Conservation (phyloP, 1,140 invertebrate species). For the Conopomorpha cramerella region DNA sequence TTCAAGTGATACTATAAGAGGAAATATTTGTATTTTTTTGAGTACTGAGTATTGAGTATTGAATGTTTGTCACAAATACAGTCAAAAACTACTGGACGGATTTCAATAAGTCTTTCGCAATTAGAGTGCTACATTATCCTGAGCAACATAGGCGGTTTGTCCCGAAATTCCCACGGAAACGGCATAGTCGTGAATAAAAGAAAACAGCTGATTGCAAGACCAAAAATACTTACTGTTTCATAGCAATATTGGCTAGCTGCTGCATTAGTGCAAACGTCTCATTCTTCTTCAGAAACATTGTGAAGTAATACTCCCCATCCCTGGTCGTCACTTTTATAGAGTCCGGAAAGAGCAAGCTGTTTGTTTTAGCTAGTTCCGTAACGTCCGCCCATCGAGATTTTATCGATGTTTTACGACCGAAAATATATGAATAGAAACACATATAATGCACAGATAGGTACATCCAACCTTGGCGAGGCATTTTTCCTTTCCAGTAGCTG, state of each 20-base stretch:
- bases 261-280: slow-evolving; percentile 93
- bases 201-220: slow-evolving; percentile 4
- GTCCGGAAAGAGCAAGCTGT: slow-evolving; percentile 82
- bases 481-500: slow-evolving; percentile 90
- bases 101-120: no score
- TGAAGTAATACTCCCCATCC: slow-evolving; percentile 84
- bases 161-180: no score
- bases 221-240: slow-evolving; percentile 74
- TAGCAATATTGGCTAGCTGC: slow-evolving; percentile 94
- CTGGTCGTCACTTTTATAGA: slow-evolving; percentile 84
- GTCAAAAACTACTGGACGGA: no score
- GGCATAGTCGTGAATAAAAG: no score
- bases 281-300: slow-evolving; percentile 85
- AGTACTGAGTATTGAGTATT: no score
- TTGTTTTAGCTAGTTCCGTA: slow-evolving; percentile 73
- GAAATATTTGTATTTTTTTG: no score
- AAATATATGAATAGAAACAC: slow-evolving; percentile 94
- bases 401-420: slow-evolving; percentile 88
- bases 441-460: slow-evolving; percentile 95
- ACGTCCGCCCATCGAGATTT: slow-evolving; percentile 86
- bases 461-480: slow-evolving; percentile 94
- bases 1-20: no score
- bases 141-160: no score
- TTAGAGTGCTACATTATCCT: no score
- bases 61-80: no score